Conservation (phyloP, 2,113 vertebrate species). For the Larimichthys polyactis region DNA sequence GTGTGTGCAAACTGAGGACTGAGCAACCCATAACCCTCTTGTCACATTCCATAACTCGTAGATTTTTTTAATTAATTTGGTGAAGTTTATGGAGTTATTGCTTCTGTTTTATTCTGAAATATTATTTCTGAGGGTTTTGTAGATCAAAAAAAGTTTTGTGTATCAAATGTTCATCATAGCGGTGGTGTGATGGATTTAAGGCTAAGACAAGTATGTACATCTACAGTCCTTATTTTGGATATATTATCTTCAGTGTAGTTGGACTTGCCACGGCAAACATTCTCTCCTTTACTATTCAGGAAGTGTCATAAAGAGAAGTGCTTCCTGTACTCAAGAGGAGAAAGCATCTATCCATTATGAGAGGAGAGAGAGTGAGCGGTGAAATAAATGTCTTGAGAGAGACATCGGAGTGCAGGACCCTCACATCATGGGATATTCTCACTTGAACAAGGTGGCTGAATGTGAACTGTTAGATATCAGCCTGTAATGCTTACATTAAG, state of each 20-base stretch:
- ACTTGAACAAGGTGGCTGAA: slow-evolving; percentile 16
- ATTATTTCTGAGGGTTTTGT: background rate
- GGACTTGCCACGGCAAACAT: slow-evolving; percentile 3
- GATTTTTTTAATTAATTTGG: background rate
- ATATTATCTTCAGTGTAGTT: background rate
- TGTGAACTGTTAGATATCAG: background rate
- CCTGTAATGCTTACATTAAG: slow-evolving; percentile 10
- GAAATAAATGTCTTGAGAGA: slow-evolving; percentile 23
- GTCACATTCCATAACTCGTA: slow-evolving; percentile 22
- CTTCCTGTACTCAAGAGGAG: slow-evolving; percentile 60
- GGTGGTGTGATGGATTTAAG: background rate
- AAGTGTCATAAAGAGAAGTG: slow-evolving; percentile 50
- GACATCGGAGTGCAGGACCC: slow-evolving; percentile 13
- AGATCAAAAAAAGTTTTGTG: background rate
- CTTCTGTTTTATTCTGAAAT: background rate
- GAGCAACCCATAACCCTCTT: background rate
- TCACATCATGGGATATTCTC: slow-evolving; percentile 15
- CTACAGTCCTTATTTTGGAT: background rate
- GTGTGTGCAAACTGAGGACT: background rate
- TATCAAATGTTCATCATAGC: background rate
- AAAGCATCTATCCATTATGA: slow-evolving; percentile 52
- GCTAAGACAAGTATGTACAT: background rate
- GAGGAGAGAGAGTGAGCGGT: background rate
- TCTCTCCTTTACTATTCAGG: slow-evolving; percentile 21
- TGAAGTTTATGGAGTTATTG: background rate